Evolutionary conservation across 1,140 invertebrate species (phyloP), one percentile per base, ranked within the genome.

Genomic region (Sycobia sp.): DNA sequence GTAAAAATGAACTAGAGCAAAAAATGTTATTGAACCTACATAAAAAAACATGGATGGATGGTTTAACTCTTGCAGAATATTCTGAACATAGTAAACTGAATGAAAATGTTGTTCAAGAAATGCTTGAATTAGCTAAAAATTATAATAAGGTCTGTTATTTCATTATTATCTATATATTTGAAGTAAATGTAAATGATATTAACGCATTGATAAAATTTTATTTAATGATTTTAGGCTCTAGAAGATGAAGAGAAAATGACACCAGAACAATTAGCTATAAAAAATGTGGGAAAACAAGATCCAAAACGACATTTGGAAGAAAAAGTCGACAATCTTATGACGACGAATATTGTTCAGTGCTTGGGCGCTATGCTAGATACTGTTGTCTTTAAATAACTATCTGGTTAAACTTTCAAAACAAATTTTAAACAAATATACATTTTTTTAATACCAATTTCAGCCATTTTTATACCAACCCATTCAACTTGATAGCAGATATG

Each of bases 201-300:
- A 14, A 57, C 18, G n/a, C n/a, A n/a, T n/a, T n/a, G n/a, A 64
- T 27, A 7, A 49, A 44, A 20, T 41, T 54, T 51, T 63, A 16
- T 47, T 18, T 62, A 32, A 4, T 7, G 4, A 27, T 65, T 68
- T 51, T 61, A 91, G 90, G 93, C 96, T 39, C 83, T 99, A 43
- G 97, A 99, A 84, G 98, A 99, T 73, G 98, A 99, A 82, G 97
- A 99, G 78, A 98, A 98, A 78, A 98, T 99, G 96, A 99, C 97
- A n/a, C 93, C 95, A 1, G 96, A 99, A 80, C 97, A 99, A 78
- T 83, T 99, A 76, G 97, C 97, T 14, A 99, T 99, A 70, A 99
- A 99, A 79, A 99, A 99, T 85, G 97, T 99, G 41, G 98, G 98
- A 22, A 99, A 99, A 85, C 94, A 98, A 82, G 97, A 99, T 83